These are phyloP conservation scores for Urocolius indicus DNA, from an alignment of 2,113 vertebrate species.

Conservation along the genomic window DNA sequence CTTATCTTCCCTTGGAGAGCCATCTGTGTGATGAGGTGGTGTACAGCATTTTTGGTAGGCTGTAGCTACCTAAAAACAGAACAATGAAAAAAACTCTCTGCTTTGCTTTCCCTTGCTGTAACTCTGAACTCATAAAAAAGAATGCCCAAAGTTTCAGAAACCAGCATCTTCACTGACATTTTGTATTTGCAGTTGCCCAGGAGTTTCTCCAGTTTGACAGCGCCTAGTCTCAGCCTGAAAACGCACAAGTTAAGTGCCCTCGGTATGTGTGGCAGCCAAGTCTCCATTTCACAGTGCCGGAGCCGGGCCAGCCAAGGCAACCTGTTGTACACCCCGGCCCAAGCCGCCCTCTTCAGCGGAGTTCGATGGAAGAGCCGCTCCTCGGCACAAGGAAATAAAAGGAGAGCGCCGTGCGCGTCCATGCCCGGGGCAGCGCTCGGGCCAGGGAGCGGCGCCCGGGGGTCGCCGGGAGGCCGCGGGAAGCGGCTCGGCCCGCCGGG, in stretches of 20 bases:
- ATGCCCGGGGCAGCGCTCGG: not conserved
- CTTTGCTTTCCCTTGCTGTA: not conserved
- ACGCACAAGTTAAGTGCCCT: fast-evolving
- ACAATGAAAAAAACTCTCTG: not conserved
- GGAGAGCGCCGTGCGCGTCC: not conserved
- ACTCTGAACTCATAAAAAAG: not conserved
- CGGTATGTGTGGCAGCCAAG: not conserved
- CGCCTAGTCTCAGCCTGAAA: not conserved
- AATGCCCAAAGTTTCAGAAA: not conserved
- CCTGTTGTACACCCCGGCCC: not conserved
- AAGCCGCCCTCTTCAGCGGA: fast-evolving
- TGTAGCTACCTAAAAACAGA: not conserved
- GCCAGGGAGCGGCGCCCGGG: not conserved
- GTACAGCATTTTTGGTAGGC: not conserved
- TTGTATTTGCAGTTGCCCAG: not conserved
- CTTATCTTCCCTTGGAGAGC: not conserved
- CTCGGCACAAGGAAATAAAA: not conserved
- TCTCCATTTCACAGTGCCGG: not conserved
- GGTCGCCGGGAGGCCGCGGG: not conserved
- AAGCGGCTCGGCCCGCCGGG: not conserved
- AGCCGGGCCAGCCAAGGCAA: not conserved
- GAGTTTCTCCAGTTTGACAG: not conserved
- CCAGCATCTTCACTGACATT: too few relatives aligned
- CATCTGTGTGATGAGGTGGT: fast-evolving
- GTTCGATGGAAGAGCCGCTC: fast-evolving